Evolutionary conservation across 2,797 vertebrate genomes (phyloP), one percentile per base, ranked within the genome.

Genomic region (Anguilla obscura): DNA sequence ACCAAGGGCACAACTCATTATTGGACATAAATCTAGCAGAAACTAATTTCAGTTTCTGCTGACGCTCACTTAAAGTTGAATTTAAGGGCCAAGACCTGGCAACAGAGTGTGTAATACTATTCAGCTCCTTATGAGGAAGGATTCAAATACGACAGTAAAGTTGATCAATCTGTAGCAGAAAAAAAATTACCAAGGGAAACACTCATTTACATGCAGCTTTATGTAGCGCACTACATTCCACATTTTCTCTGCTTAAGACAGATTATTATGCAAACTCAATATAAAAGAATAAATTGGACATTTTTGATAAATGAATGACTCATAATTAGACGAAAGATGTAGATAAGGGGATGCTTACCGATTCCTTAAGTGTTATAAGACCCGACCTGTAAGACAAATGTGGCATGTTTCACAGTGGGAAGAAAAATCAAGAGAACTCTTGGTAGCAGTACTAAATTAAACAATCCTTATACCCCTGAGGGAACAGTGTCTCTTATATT

Each of bases 291-390:
- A 66, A 6, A 40, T 63, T 63, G 21, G 6, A 27, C 9, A 7
- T n/a, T 66, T 24, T 66, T 66, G 3, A 60, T 66, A n/a, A n/a
- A 66, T 9, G 4, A 66, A n/a, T 66, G n/a, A 27, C n/a, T 27
- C 21, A 9, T 66, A 66, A 66, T 66, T n/a, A 16, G 6, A 45
- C 48, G n/a, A 36, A 27, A 63, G 50, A 79, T 30, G 86, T 14
- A 27, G 66, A 71, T 21, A 56, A 63, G 79, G 24, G 56, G 52
- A 90, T 89, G 90, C 96, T 94, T 92, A 97, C 96, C 10, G 93
- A 93, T 92, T 95, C 95, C 86, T 92, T 95, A 80, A 96, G 88
- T 0, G 92, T 93, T 84, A 96, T 86, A 60, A 93, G 89, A 54
- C 95, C 94, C 54, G 91, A 91, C 85, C 94, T 96, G 92, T 45